phyloP scores from a whole-genome alignment of 1,140 invertebrate species.

The Drosophila watanabei region DNA sequence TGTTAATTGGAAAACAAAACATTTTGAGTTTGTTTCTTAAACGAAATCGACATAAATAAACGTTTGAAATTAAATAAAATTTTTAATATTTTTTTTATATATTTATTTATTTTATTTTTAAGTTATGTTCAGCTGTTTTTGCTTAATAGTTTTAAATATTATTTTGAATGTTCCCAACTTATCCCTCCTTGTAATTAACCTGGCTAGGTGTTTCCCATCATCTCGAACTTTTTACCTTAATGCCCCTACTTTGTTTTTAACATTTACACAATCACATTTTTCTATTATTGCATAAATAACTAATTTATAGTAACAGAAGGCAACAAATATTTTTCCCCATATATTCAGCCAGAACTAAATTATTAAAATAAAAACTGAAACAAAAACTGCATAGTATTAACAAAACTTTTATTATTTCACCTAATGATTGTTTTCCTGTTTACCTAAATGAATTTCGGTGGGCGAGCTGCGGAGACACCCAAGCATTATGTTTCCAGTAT shows the following conservation, averaged over 20 bases:
- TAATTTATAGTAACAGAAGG: background rate
- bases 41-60: too few relatives aligned
- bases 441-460: background rate
- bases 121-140: too few relatives aligned
- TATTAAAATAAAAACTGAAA: too few relatives aligned
- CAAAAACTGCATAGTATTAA: background rate
- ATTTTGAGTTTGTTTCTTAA: too few relatives aligned
- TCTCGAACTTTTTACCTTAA: background rate
- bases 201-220: background rate
- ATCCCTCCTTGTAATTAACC: background rate
- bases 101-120: too few relatives aligned
- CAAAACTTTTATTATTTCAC: background rate
- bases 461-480: slow-evolving; percentile 33
- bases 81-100: too few relatives aligned
- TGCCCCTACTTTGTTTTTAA: background rate
- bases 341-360: background rate
- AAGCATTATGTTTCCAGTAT: slow-evolving; percentile 38
- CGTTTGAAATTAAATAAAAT: too few relatives aligned
- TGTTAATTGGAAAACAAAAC: too few relatives aligned
- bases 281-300: background rate
- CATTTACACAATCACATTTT: background rate
- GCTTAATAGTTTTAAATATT: too few relatives aligned
- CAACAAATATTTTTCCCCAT: background rate
- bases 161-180: too few relatives aligned
- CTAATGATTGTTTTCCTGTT: background rate